phyloP scores from a whole-genome alignment of 2,113 vertebrate species.

The Ceyx melanurus region DNA sequence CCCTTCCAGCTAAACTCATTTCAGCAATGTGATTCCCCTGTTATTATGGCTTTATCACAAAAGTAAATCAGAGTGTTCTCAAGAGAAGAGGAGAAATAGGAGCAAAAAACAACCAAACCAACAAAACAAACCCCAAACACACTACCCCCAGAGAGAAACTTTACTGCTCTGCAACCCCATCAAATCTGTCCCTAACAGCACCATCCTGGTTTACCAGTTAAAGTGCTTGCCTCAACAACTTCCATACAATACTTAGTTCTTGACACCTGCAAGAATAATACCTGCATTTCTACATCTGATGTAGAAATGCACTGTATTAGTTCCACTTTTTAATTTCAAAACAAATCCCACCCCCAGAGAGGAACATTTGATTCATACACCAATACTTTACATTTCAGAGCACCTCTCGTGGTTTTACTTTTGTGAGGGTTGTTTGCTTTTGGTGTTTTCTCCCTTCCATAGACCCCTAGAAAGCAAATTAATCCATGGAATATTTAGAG shows the following conservation, averaged over 20 bases:
- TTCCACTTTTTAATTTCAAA: background rate
- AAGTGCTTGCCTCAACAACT: background rate
- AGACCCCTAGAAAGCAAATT: background rate
- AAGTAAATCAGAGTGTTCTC: constrained; percentile 46
- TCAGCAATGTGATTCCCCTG: constrained; percentile 7
- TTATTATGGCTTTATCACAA: background rate
- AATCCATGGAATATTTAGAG: background rate
- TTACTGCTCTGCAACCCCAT: background rate
- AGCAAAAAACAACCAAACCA: background rate
- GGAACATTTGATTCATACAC: background rate
- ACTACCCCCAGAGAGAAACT: background rate
- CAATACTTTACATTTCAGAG: background rate
- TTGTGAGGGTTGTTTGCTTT: accelerated
- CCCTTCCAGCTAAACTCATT: constrained; percentile 56
- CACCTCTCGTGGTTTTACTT: accelerated
- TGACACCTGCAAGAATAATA: too few species aligned
- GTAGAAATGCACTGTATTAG: background rate
- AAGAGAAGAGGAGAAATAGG: constrained; percentile 8
- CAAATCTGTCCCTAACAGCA: background rate
- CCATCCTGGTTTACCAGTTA: background rate
- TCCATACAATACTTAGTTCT: background rate
- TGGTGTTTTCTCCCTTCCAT: background rate
- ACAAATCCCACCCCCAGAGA: background rate
- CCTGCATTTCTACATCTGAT: too few species aligned
- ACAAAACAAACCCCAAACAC: background rate